Percentiles rank a stretch among this genome's conserved stretches.
phyloP scores from a whole-genome alignment of 37 sponge, comb jelly and placozoan genomes.

The Cliona cf. orientalis region DNA sequence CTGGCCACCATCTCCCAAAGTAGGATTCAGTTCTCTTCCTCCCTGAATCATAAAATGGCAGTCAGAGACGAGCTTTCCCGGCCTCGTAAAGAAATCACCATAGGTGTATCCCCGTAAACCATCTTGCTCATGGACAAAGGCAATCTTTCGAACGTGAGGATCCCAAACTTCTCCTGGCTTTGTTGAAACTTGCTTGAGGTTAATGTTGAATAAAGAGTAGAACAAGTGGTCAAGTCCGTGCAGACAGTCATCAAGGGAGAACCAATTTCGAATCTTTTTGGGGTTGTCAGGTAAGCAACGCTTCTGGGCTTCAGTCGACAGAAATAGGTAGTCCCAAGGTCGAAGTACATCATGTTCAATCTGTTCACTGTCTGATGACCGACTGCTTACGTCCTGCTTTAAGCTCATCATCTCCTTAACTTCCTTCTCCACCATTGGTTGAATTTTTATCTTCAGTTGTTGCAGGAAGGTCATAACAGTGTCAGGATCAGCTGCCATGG shows the following conservation, averaged over 20 bases:
- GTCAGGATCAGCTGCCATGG: constrained; percentile 78
- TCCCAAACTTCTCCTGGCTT: constrained; percentile 77
- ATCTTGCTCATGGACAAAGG: constrained; percentile 57
- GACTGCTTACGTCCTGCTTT: neutral
- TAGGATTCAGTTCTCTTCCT: constrained; percentile 36
- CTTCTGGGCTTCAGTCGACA: constrained; percentile 24
- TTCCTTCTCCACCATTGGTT: constrained; percentile 70
- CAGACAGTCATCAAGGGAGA: constrained; percentile 73
- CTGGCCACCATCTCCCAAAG: neutral
- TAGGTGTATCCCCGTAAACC: constrained; percentile 77
- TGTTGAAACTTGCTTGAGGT: constrained; percentile 31
- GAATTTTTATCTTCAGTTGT: constrained; percentile 33
- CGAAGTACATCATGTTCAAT: constrained; percentile 8
- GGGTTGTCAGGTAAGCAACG: neutral
- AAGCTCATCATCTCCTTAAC: constrained; percentile 29
- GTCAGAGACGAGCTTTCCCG: constrained; percentile 53
- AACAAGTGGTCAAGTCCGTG: constrained; percentile 66
- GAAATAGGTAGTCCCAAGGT: constrained; percentile 68
- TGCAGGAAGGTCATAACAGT: constrained; percentile 71
- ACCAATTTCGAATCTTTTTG: neutral
- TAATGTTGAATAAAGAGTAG: constrained; percentile 58
- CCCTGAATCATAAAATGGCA: constrained; percentile 91
- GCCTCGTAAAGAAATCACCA: constrained; percentile 66
- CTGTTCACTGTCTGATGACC: neutral
- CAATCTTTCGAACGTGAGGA: constrained; percentile 62